A percentile compares a stretch with the other conserved stretches of the same genome.
These are phyloP conservation scores for Iphiclides podalirius DNA, from an alignment of 2,888 invertebrate species.

Conservation along the genomic window DNA sequence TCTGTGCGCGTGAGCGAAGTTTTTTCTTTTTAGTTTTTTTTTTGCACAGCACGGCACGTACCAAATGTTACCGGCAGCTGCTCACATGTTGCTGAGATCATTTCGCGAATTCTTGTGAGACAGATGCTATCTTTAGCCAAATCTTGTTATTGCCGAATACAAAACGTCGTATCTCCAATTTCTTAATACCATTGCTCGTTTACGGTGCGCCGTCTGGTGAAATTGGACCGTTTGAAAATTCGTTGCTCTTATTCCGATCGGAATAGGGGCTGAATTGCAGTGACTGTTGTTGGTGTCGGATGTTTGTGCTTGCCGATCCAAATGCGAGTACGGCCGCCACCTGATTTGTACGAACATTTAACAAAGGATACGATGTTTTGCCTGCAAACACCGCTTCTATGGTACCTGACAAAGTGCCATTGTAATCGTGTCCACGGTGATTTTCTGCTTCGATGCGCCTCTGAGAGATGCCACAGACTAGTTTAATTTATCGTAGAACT, in stretches of 20 bases:
- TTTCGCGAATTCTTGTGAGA: constrained; percentile 64
- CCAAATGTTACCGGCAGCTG: constrained; percentile 74
- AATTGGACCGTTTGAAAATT: not conserved
- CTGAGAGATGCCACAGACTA: constrained; percentile 5
- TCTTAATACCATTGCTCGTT: constrained; percentile 9
- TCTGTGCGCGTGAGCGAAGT: not conserved
- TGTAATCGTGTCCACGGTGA: constrained; percentile 25
- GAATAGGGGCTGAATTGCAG: not conserved
- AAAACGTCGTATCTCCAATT: constrained; percentile 35
- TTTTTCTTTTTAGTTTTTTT: constrained; percentile 34
- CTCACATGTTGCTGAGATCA: constrained; percentile 48
- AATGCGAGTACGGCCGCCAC: constrained; percentile 7
- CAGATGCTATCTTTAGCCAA: constrained; percentile 41
- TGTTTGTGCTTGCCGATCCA: not conserved
- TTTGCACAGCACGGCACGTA: constrained; percentile 57
- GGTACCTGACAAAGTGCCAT: constrained; percentile 30
- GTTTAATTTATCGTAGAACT: not conserved
- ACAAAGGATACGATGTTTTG: constrained; percentile 34
- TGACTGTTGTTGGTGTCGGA: too few relatives aligned
- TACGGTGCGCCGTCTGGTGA: not conserved
- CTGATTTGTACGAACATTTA: constrained; percentile 31
- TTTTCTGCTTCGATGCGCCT: constrained; percentile 29
- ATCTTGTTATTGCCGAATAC: constrained; percentile 30
- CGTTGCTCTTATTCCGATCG: not conserved
- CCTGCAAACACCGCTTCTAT: constrained; percentile 19